Conservation (phyloP, 1,140 invertebrate species). For the Harlomillsia oculata region DNA sequence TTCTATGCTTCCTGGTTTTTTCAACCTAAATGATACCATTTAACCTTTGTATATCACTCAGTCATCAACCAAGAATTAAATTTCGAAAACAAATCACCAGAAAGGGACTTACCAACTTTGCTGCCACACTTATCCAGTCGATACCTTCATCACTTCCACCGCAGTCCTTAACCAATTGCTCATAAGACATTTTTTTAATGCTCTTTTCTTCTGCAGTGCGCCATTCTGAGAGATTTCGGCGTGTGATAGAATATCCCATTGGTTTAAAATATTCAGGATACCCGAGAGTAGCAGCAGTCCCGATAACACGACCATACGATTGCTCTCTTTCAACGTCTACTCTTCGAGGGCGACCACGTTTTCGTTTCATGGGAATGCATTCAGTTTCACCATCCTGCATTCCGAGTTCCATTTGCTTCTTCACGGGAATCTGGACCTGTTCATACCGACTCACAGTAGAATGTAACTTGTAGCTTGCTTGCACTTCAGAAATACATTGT, state of each 20-base stretch:
- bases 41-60: background rate
- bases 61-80: background rate
- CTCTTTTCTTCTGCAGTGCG: background rate
- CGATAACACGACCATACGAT: slow-evolving; percentile 5
- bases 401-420: background rate
- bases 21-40: background rate
- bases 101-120: slow-evolving; percentile 19
- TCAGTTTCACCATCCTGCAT: background rate
- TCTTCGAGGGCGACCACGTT: slow-evolving; percentile 5
- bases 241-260: background rate
- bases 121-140: slow-evolving; percentile 15
- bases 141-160: background rate
- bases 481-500: slow-evolving; percentile 8
- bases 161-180: background rate
- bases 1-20: slow-evolving; percentile 17
- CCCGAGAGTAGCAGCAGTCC: background rate
- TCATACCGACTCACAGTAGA: background rate
- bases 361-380: background rate
- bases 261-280: background rate
- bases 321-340: background rate
- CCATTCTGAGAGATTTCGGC: slow-evolving; percentile 8
- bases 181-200: slow-evolving; percentile 8
- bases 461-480: background rate
- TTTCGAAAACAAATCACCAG: background rate
- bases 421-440: background rate